Evolutionary conservation across 2,888 invertebrate genomes (phyloP), one percentile per base, ranked within the genome.

Genomic region (Shargacucullia verbasci): DNA sequence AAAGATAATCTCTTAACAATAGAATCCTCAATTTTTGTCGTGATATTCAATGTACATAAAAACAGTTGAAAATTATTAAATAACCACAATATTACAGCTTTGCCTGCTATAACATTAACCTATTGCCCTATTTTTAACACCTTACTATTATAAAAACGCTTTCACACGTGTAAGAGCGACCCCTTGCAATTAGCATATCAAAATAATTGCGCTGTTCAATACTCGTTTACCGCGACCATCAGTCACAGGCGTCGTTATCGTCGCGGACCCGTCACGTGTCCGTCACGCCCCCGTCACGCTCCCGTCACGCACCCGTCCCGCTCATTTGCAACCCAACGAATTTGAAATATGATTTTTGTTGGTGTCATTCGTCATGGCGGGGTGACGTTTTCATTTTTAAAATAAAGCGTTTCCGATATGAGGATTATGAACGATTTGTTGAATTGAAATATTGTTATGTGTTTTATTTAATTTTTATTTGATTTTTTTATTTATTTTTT

Each of bases 381-480:
- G 48, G 70, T 54, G 70, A 68, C 70, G 43, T 43, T 47, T 70
- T 27, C 20, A 68, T 68, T 63, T 50, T 39, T 47, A 20, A 63
- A 70, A 63, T 63, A 56, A 55, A 69, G 35, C 50, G 43, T 50
- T 55, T 48, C 40, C 47, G 12, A 38, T 47, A 27, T 11, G 12
- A 29, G 34, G 4, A 9, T 29, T 8, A 9, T 8, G 14, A 0
- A 33, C 10, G 39, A 50, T 50, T 46, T 45, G 31, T 49, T 13
- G 6, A 34, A 40, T 33, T 8, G 10, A 39, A 39, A n/a, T 25
- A 8, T 29, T 6, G 20, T 29, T 7, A 4, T 9, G 2, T 29
- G 29, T 29, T 29, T 6, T 29, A 6, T 29, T 20, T 20, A n/a
- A n/a, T n/a, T n/a, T n/a, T n/a, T n/a, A n/a, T n/a, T n/a, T n/a